phyloP scores from a whole-genome alignment of 2,113 vertebrate species.

The Ascaphus truei region DNA sequence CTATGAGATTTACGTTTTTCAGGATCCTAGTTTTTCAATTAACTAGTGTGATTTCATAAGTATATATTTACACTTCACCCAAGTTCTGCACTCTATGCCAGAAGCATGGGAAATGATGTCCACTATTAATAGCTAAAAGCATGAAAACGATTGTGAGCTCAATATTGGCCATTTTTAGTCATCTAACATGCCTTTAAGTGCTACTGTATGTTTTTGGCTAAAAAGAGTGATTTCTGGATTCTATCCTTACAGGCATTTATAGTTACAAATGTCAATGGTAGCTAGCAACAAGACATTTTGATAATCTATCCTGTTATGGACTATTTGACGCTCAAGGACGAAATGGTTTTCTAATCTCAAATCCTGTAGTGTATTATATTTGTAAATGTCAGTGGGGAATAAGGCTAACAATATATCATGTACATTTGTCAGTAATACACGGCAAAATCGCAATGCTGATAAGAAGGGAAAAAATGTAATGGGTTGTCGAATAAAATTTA shows the following conservation, averaged over 20 bases:
- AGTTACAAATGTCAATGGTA: slow-evolving; percentile 22
- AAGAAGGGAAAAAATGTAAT: slow-evolving; percentile 49
- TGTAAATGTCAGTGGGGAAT: slow-evolving; percentile 17
- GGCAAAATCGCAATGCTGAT: slow-evolving; percentile 38
- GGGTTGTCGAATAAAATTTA: slow-evolving; percentile 50
- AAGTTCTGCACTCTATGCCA: too few relatives aligned
- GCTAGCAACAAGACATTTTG: neutral
- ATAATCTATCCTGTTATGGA: slow-evolving; percentile 26
- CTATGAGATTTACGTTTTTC: too few relatives aligned
- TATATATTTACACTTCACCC: too few relatives aligned
- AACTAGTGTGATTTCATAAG: too few relatives aligned
- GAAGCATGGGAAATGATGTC: too few relatives aligned
- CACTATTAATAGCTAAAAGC: neutral
- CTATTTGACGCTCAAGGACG: slow-evolving; percentile 24
- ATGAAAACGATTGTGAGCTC: neutral
- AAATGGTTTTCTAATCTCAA: slow-evolving; percentile 7
- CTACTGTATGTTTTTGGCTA: neutral
- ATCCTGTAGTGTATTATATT: slow-evolving; percentile 1
- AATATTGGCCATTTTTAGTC: neutral
- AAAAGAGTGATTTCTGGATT: slow-evolving; percentile 7
- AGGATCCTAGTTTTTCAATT: too few relatives aligned
- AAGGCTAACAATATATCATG: neutral
- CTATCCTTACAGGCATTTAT: slow-evolving; percentile 10
- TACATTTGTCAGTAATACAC: slow-evolving; percentile 45
- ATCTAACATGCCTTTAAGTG: neutral